A percentile compares a stretch with the other conserved stretches of the same genome.
Evolutionary conservation across 2,888 invertebrate genomes (phyloP).

Genomic region (Elegia similella): DNA sequence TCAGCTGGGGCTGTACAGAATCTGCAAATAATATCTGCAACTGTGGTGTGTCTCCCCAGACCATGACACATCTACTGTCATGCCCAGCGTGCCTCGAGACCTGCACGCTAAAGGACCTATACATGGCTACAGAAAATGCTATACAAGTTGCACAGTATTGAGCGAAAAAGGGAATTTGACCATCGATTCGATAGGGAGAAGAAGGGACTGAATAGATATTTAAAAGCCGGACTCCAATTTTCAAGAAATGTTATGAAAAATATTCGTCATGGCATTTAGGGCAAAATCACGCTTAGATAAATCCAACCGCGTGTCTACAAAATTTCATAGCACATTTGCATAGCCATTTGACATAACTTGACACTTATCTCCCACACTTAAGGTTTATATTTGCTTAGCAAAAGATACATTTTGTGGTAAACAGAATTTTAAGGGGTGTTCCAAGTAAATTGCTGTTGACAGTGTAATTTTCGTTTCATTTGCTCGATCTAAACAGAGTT

Average conservation of each 20-base stretch:
- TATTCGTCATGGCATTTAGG: slow-evolving; percentile 19
- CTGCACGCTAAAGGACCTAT: too few relatives aligned
- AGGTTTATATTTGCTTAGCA: slow-evolving; percentile 18
- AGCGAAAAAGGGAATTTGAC: too few relatives aligned
- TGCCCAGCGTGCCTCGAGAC: too few relatives aligned
- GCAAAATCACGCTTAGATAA: slow-evolving; percentile 20
- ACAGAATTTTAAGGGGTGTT: slow-evolving; percentile 30
- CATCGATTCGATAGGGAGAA: too few relatives aligned
- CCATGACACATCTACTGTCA: too few relatives aligned
- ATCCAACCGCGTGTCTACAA: slow-evolving; percentile 16
- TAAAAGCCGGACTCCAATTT: not conserved
- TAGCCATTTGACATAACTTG: slow-evolving; percentile 8
- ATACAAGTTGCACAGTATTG: too few relatives aligned
- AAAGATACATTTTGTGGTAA: slow-evolving; percentile 10
- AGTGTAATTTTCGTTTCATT: slow-evolving; percentile 49
- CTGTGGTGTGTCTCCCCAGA: too few relatives aligned
- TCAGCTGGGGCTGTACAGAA: too few relatives aligned
- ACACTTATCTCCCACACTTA: slow-evolving; percentile 6
- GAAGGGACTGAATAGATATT: too few relatives aligned
- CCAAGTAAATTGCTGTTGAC: slow-evolving; percentile 49
- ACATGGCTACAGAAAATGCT: too few relatives aligned
- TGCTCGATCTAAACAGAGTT: slow-evolving; percentile 34
- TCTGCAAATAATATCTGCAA: too few relatives aligned
- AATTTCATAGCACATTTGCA: slow-evolving; percentile 21
- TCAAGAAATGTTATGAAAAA: slow-evolving; percentile 14